Percentiles rank a stretch among this genome's conserved stretches.
Conservation (phyloP, 2,113 vertebrate genomes). For the Caretta caretta region DNA sequence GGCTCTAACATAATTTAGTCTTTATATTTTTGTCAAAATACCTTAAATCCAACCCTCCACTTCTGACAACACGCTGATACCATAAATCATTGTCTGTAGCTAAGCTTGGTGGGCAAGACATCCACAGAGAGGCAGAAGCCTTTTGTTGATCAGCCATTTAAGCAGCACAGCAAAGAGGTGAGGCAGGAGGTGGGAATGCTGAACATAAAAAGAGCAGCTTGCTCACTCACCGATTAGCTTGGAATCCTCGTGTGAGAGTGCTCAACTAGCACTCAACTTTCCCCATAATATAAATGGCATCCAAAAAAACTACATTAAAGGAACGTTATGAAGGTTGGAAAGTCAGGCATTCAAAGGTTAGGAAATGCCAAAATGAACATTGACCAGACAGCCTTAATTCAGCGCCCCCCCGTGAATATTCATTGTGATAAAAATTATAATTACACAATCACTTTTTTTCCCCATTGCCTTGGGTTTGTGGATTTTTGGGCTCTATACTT, state of each 20-base stretch:
- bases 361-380: rapidly evolving
- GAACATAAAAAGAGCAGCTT: rapidly evolving
- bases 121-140: rapidly evolving
- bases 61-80: neutral
- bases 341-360: neutral
- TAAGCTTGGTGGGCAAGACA: neutral
- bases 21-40: neutral
- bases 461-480: neutral
- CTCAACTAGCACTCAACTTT: neutral
- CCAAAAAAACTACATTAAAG: neutral
- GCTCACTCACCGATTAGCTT: neutral
- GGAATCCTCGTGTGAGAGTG: neutral
- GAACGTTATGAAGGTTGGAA: neutral
- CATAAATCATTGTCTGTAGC: neutral
- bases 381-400: neutral
- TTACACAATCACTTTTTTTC: too few relatives aligned
- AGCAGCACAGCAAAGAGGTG: rapidly evolving
- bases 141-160: neutral
- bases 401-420: neutral
- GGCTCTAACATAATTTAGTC: neutral
- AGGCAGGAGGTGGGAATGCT: rapidly evolving
- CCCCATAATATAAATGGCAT: neutral
- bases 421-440: too few relatives aligned
- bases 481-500: too few relatives aligned
- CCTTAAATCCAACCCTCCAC: neutral